Base-by-base conservation (phyloP, 2,888 invertebrate genomes). In the Spialia ferax region DNA sequence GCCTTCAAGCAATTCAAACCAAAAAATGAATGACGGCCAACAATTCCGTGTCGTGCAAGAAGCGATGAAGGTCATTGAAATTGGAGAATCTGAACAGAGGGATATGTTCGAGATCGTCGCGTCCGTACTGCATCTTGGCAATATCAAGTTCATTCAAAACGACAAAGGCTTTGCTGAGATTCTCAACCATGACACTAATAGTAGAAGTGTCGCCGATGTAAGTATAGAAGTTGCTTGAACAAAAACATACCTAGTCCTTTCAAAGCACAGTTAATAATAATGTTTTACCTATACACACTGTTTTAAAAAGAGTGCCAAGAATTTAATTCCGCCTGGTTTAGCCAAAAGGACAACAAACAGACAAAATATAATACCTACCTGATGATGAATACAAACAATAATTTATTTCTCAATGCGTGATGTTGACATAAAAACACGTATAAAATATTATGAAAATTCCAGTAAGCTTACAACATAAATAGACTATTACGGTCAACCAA, bases 31-130 rank as follows among this genome's bases (percentile, higher is more conserved):
- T 55, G 98, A 98, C 82, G 93, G 94, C 0, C 94, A 94, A 0
- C 96, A 96, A 75, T 98, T 96, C 87, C 91, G 93, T 60, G 93
- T 94, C 1, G 96, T 98, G 0, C 94, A 95, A 69, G 95, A 95
- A 71, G 98, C 98, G 0, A 95, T 98, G 94, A 95, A 95, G 69
- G 95, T 96, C 0, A 96, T 98, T 66, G 97, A 97, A 80, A 97
- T 98, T 77, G 90, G 94, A 0, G 89, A 94, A 2, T 87, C 94
- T 0, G 97, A 98, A 78, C 96, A 97, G 86, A 92, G 93, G 26
- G 96, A 97, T 76, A 95, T 98, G 73, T 97, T 97, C 79, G 94
- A 95, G 59, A 97, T 98, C 71, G 95, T 98, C n/a, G 97, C 97
- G 7, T 96, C 96, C 69, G 95, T 98, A 48, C 89, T 98, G 68